Percentiles rank a stretch among this genome's conserved stretches.
These are phyloP conservation scores for Griposia aprilina DNA, from an alignment of 2,888 invertebrate species.

Conservation along the genomic window DNA sequence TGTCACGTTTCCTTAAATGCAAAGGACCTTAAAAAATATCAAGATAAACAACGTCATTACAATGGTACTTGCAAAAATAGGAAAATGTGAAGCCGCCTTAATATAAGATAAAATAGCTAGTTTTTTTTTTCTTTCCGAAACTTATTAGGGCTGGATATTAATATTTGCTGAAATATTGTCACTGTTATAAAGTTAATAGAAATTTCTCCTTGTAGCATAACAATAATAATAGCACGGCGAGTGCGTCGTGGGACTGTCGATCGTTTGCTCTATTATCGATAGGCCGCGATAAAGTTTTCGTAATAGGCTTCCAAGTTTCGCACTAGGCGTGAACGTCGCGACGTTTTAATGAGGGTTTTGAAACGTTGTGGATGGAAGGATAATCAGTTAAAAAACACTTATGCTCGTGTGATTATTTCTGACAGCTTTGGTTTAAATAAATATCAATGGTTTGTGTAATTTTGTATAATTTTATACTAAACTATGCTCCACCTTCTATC, in stretches of 20 bases:
- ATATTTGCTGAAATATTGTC: background rate
- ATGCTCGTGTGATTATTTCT: background rate
- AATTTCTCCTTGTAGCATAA: constrained; percentile 43
- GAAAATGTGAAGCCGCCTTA: background rate
- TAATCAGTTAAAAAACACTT: background rate
- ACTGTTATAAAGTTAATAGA: background rate
- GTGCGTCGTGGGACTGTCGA: constrained; percentile 30
- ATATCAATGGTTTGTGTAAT: background rate
- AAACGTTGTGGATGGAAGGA: background rate
- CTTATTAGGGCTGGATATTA: background rate
- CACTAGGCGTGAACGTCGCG: constrained; percentile 36
- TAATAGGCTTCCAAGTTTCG: constrained; percentile 43
- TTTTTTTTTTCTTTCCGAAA: background rate
- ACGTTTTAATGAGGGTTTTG: background rate
- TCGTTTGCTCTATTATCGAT: constrained; percentile 67
- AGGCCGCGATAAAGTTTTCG: constrained; percentile 61
- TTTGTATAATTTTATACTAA: too few relatives aligned
- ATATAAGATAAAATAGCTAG: background rate
- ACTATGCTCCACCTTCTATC: too few relatives aligned
- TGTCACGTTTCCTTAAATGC: background rate
- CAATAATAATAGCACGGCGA: constrained; percentile 13
- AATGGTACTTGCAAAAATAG: background rate
- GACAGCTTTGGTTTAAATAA: background rate
- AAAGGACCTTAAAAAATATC: background rate
- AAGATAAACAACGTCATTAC: background rate